Base-by-base conservation (phyloP, 2,888 invertebrate genomes). In the Coremacera marginata region DNA sequence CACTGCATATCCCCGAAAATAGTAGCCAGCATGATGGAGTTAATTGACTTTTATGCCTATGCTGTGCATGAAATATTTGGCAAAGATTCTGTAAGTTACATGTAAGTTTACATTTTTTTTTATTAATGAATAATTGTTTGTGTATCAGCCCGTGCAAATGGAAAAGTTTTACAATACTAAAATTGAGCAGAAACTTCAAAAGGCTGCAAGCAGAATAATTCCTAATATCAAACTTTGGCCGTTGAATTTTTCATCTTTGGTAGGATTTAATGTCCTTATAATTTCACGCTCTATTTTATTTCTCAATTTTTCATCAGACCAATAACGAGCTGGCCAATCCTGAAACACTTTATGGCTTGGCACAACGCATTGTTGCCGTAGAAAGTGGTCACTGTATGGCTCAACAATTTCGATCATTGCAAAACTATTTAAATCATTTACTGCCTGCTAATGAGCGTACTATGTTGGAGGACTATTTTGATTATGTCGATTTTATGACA, bases 1-100 rank as follows among this genome's bases (percentile, higher is more conserved):
- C 94, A 96, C 75, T 95, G 97, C 51, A 97, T 98, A 80, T 95
- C 98, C 0, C 92, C 95, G 84, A 96, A 97, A 89, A 96, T 98
- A 3, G 94, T 97, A n/a, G 92, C 94, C 86, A 93, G 95, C 78
- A 95, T 98, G 94, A 94, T 95, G 81, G 97, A 98, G 85, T 91
- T 98, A 25, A 96, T 97, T 88, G 98, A 98, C 85, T 96, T 96
- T 87, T 98, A 98, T 89, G 93, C 97, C 75, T 97, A 94, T 87
- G 93, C 96, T 0, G 96, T 97, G 0, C 95, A 96, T 88, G 90
- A 92, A 52, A 96, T 97, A 86, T 98, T 98, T 87, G 94, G 95
- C 0, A 92, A 92, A 0, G 95, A 95, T 89, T 90, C 95, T 80
- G 95, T 89, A 81, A 80, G 83, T 80, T 27, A n/a, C 4, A 70